Conservation (phyloP, 1,140 invertebrate species). For the Aricia agestis region DNA sequence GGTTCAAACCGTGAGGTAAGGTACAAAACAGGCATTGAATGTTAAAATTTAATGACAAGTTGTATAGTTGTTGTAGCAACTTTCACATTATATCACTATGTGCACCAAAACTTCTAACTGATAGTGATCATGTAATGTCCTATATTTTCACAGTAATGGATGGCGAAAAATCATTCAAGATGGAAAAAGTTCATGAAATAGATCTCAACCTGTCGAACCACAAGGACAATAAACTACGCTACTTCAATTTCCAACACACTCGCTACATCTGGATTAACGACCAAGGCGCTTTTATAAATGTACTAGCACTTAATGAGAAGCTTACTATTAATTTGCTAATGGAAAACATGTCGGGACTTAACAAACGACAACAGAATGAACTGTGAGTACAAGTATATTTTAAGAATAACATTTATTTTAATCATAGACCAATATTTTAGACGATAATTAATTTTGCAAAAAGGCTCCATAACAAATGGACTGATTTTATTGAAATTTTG, state of each 20-base stretch:
- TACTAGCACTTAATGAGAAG: slow-evolving; percentile 73
- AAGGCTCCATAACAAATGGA: no score
- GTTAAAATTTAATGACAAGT: no score
- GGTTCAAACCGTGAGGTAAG: no score
- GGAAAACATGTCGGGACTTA: slow-evolving; percentile 72
- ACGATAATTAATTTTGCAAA: not conserved
- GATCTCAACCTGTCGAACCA: slow-evolving; percentile 68
- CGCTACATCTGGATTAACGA: slow-evolving; percentile 76
- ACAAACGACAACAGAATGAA: slow-evolving; percentile 73
- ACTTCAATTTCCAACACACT: slow-evolving; percentile 75
- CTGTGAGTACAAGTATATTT: slow-evolving; percentile 51
- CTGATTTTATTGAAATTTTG: no score
- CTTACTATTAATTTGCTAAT: slow-evolving; percentile 69
- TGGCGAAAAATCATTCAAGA: slow-evolving; percentile 59
- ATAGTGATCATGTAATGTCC: no score
- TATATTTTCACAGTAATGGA: slow-evolving; percentile 63
- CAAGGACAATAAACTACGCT: slow-evolving; percentile 65
- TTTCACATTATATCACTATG: no score
- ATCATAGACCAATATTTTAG: not conserved
- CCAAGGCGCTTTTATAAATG: slow-evolving; percentile 67
- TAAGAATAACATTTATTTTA: not conserved
- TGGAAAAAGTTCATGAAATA: slow-evolving; percentile 60
- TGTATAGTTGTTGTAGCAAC: no score
- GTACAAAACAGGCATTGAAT: no score
- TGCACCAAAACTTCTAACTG: no score